These are phyloP conservation scores for Ferrisia virgata DNA, from an alignment of 2,888 invertebrate genomes.

Conservation along the genomic window DNA sequence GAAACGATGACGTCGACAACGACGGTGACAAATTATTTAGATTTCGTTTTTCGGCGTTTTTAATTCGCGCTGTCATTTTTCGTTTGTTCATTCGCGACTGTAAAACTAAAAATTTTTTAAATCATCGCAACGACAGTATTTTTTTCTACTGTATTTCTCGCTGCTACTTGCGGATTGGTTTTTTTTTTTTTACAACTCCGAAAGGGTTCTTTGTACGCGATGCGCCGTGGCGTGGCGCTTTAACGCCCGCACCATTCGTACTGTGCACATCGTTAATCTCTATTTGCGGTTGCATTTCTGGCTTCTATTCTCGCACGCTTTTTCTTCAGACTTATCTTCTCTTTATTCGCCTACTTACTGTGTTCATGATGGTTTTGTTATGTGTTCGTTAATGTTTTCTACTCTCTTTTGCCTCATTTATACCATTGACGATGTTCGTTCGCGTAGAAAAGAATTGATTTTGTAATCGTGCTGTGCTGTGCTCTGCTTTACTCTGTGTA, in stretches of 20 bases:
- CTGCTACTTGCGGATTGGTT: not conserved
- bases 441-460: conserved; percentile 4
- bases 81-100: conserved; percentile 15
- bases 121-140: not conserved
- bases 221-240: not conserved
- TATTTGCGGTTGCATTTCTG: not conserved
- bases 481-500: too few relatives aligned
- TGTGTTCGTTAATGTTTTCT: conserved; percentile 20
- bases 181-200: not conserved
- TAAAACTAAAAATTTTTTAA: not conserved
- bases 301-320: not conserved
- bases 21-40: conserved; percentile 26
- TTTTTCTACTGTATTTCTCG: not conserved
- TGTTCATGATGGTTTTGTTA: conserved; percentile 15
- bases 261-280: conserved; percentile 6
- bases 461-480: not conserved
- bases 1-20: conserved; percentile 1
- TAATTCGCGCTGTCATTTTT: conserved; percentile 12
- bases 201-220: conserved; percentile 17
- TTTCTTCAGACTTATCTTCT: not conserved
- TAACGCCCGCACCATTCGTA: not conserved
- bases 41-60: not conserved
- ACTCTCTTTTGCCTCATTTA: not conserved
- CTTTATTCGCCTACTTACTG: not conserved
- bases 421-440: conserved; percentile 3